Conservation (phyloP, 2,797 vertebrate species). For the Sphenodon punctatus region DNA sequence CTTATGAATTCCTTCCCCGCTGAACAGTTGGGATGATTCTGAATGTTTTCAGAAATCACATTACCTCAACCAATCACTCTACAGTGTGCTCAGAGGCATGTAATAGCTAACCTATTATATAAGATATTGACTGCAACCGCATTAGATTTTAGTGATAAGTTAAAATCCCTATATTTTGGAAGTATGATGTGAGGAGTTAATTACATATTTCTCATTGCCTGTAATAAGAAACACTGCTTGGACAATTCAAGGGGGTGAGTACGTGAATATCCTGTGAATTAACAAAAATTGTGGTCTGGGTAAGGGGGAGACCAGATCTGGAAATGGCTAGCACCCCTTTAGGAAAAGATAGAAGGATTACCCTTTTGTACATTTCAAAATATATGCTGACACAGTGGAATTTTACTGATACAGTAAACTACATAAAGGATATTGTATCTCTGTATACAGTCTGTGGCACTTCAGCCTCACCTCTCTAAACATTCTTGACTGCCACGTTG, state of each 20-base stretch:
- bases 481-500: rapidly evolving
- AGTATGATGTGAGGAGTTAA: neutral
- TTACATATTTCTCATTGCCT: neutral
- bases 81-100: too few relatives aligned
- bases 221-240: neutral
- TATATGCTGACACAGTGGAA: neutral
- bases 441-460: neutral
- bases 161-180: neutral
- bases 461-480: neutral
- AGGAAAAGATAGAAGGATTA: too few relatives aligned
- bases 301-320: too few relatives aligned
- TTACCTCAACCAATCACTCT: too few relatives aligned
- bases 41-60: too few relatives aligned
- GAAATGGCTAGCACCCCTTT: too few relatives aligned
- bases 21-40: too few relatives aligned
- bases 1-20: too few relatives aligned
- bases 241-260: neutral
- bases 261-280: too few relatives aligned
- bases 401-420: neutral
- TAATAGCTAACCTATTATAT: too few relatives aligned
- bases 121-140: neutral
- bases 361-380: too few relatives aligned
- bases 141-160: neutral
- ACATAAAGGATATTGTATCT: neutral
- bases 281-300: too few relatives aligned